phyloP scores from a whole-genome alignment of 2,113 vertebrate species.

The Maccullochella peelii region DNA sequence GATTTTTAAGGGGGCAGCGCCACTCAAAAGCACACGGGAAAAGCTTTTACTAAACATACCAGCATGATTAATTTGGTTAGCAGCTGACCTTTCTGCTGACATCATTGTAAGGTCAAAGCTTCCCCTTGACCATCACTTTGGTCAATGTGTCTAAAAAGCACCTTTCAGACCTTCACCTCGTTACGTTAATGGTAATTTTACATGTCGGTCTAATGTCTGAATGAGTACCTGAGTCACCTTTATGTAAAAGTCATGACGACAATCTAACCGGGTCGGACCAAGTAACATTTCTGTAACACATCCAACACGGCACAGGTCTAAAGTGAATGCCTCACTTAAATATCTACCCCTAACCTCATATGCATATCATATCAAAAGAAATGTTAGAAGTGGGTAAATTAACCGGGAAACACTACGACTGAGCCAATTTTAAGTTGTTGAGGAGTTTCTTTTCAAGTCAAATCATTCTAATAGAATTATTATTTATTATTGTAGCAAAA shows the following conservation, averaged over 20 bases:
- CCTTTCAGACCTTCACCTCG: not conserved
- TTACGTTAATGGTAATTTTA: not conserved
- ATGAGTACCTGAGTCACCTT: not conserved
- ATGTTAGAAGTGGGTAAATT: not conserved
- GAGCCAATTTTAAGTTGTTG: not conserved
- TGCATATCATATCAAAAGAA: too few species aligned
- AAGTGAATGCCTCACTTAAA: not conserved
- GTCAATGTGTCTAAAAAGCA: not conserved
- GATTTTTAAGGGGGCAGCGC: not conserved
- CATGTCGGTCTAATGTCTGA: not conserved
- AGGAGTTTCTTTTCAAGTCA: not conserved
- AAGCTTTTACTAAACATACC: not conserved
- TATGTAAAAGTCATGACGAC: not conserved
- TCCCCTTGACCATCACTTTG: not conserved
- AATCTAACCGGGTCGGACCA: not conserved
- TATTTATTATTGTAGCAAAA: not conserved
- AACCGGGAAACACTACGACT: not conserved
- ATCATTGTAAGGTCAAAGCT: not conserved
- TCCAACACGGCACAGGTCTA: too few species aligned
- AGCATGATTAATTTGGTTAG: not conserved
- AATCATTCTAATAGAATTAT: not conserved
- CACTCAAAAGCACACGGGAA: not conserved
- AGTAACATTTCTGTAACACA: not conserved
- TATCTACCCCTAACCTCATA: not conserved
- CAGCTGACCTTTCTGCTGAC: constrained; percentile 20